Percentiles rank a stretch among this genome's conserved stretches.
These are phyloP conservation scores for Danaus melanippus DNA, from an alignment of 1,140 invertebrate species.

Conservation along the genomic window DNA sequence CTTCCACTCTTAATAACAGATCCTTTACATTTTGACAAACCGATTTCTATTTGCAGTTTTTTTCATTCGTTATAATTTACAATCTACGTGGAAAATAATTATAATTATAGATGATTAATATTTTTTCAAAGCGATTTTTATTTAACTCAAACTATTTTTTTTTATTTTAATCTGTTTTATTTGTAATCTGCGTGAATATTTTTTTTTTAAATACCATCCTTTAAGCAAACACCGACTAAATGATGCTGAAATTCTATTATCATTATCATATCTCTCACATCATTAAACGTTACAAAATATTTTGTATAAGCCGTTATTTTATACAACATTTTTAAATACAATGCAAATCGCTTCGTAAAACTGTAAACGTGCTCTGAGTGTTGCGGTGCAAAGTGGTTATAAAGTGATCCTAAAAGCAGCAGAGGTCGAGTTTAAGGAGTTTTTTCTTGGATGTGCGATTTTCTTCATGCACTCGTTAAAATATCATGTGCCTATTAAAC, in stretches of 20 bases:
- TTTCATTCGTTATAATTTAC: no score
- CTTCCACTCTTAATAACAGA: slow-evolving; percentile 28
- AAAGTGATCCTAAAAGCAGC: slow-evolving; percentile 21
- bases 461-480: slow-evolving; percentile 22
- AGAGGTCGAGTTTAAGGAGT: slow-evolving; percentile 16
- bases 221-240: no score
- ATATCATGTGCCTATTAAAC: slow-evolving; percentile 24
- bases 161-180: no score
- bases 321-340: neutral
- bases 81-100: no score
- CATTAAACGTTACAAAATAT: no score
- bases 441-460: slow-evolving; percentile 21
- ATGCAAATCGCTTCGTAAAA: neutral
- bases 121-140: no score
- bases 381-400: slow-evolving; percentile 22
- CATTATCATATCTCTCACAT: no score
- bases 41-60: slow-evolving; percentile 7
- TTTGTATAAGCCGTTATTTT: neutral
- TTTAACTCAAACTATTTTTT: no score
- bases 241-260: no score
- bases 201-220: no score
- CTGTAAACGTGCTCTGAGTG: slow-evolving; percentile 13
- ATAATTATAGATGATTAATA: no score
- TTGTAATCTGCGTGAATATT: no score
- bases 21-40: slow-evolving; percentile 18